Percentiles rank a stretch among this genome's conserved stretches.
Conservation (phyloP, 1,140 invertebrate species). For the Orchestia grillus region DNA sequence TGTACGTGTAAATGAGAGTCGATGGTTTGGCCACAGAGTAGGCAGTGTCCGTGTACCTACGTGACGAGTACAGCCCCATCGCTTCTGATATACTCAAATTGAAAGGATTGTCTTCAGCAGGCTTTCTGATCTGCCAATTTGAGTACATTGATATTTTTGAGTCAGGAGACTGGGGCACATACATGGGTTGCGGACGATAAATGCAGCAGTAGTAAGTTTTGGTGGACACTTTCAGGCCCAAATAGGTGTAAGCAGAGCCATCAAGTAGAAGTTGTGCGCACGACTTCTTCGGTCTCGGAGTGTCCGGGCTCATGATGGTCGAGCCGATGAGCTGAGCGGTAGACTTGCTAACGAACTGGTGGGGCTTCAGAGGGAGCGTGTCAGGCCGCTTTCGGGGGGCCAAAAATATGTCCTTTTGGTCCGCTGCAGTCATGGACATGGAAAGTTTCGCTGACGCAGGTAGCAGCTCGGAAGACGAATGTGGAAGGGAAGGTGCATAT, state of each 20-base stretch:
- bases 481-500: background rate
- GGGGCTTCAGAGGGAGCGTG: slow-evolving; percentile 65
- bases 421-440: background rate
- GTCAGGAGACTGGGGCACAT: slow-evolving; percentile 82
- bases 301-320: slow-evolving; percentile 82
- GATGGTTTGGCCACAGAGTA: slow-evolving; percentile 66
- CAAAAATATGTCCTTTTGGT: slow-evolving; percentile 60
- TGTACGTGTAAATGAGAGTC: background rate
- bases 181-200: slow-evolving; percentile 94
- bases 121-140: slow-evolving; percentile 84
- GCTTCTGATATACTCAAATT: slow-evolving; percentile 70
- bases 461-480: background rate
- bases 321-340: slow-evolving; percentile 69
- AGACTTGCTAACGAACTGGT: slow-evolving; percentile 67
- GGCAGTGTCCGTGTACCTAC: slow-evolving; percentile 59
- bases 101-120: slow-evolving; percentile 69
- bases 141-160: slow-evolving; percentile 97
- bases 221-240: slow-evolving; percentile 91
- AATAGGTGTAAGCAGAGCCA: slow-evolving; percentile 92
- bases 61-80: slow-evolving; percentile 70
- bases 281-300: slow-evolving; percentile 75
- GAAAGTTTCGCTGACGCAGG: background rate
- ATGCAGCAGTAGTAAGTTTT: slow-evolving; percentile 92
- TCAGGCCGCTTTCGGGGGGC: slow-evolving; percentile 66
- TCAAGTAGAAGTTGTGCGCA: slow-evolving; percentile 76